Percentiles rank a stretch among this genome's conserved stretches.
phyloP scores from a whole-genome alignment of 2,113 vertebrate species.

The Callospermophilus lateralis region DNA sequence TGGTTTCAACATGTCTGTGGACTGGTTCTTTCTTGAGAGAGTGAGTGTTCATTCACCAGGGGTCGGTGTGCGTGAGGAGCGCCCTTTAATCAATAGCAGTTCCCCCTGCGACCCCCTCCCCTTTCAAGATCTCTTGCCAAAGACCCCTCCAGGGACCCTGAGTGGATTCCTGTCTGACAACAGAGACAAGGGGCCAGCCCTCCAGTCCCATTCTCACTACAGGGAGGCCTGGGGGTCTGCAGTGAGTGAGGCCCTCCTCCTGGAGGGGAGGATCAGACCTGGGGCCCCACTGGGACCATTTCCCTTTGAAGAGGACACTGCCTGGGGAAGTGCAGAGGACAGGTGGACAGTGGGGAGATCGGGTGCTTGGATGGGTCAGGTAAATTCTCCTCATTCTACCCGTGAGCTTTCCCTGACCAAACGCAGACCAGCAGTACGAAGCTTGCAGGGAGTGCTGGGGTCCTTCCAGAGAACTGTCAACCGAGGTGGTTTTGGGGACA shows the following conservation, averaged over 20 bases:
- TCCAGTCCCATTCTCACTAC: conserved; percentile 59
- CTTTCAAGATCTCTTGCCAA: conserved; percentile 86
- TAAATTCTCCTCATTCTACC: background rate
- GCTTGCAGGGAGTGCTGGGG: background rate
- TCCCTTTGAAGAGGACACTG: conserved; percentile 83
- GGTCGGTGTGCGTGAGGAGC: accelerated
- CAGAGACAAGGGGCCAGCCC: conserved; percentile 86
- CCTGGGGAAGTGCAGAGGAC: conserved; percentile 48
- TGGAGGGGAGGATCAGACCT: conserved; percentile 83
- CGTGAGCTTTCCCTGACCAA: background rate
- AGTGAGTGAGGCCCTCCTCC: conserved; percentile 5
- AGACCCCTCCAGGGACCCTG: conserved; percentile 87
- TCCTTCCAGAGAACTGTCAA: background rate
- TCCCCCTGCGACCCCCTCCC: background rate
- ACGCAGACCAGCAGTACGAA: background rate
- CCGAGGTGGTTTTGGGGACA: background rate
- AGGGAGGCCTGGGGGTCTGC: conserved; percentile 85
- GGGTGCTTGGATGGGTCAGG: background rate
- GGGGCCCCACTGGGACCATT: conserved; percentile 86
- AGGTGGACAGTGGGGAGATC: conserved; percentile 86
- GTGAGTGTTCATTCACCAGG: accelerated
- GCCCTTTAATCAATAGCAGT: background rate
- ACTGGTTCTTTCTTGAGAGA: background rate
- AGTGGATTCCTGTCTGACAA: conserved; percentile 85
- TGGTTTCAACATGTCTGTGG: accelerated